phyloP scores from a whole-genome alignment of 2,888 invertebrate genomes.

The Dicranocentrus wangi region DNA sequence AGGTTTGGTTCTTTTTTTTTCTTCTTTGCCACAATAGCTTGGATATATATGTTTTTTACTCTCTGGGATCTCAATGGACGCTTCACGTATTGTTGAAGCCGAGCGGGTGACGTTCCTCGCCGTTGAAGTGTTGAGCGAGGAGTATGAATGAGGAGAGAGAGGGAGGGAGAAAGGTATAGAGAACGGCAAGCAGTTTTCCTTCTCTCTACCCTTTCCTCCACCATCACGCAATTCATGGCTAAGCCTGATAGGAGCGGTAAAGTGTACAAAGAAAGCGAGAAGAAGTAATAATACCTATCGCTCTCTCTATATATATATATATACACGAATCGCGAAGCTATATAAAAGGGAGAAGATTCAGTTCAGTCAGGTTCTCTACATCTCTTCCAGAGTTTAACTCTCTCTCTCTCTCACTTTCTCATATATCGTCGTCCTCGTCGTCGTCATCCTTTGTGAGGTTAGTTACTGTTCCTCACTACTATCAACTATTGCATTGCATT shows the following conservation, averaged over 20 bases:
- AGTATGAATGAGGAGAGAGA: not conserved
- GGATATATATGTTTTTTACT: not conserved
- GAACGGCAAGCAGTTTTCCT: not conserved
- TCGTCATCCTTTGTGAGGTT: too few relatives aligned
- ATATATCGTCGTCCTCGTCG: too few relatives aligned
- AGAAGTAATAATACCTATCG: slow-evolving; percentile 49
- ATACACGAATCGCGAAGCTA: too few relatives aligned
- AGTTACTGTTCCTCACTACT: too few relatives aligned
- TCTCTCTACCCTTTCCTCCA: slow-evolving; percentile 39
- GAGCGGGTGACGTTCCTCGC: not conserved
- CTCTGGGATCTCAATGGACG: slow-evolving; percentile 10
- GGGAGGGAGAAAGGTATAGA: not conserved
- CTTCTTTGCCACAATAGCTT: not conserved
- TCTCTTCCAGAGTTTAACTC: too few relatives aligned
- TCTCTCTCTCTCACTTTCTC: too few relatives aligned
- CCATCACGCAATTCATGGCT: slow-evolving; percentile 41
- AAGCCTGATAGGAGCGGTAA: slow-evolving; percentile 29
- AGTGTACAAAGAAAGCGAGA: slow-evolving; percentile 43
- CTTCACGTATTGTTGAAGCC: not conserved
- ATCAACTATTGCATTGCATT: too few relatives aligned
- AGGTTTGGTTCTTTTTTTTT: too few relatives aligned
- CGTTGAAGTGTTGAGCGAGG: not conserved
- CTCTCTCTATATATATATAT: not conserved
- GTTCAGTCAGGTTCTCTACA: too few relatives aligned
- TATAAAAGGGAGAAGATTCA: too few relatives aligned